phyloP scores from a whole-genome alignment of 2,113 vertebrate species.

The Peromyscus polionotus region DNA sequence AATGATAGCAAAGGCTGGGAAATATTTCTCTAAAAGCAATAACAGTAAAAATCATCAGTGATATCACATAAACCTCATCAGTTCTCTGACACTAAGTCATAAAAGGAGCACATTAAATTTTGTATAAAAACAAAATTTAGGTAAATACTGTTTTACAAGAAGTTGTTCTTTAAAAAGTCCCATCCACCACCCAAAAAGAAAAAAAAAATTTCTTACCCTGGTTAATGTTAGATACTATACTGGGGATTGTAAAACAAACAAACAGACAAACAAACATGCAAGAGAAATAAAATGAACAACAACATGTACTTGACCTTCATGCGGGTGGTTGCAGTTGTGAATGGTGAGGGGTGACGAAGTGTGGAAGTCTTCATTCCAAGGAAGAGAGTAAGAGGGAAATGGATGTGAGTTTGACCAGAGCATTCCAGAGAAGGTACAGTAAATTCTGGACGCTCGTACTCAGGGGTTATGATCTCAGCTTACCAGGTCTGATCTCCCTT shows the following conservation, averaged over 20 bases:
- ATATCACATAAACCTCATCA: background rate
- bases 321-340: background rate
- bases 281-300: background rate
- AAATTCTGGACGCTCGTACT: background rate
- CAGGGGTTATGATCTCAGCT: background rate
- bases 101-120: background rate
- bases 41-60: background rate
- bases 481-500: background rate
- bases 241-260: background rate
- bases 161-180: background rate
- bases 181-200: too few species aligned
- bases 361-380: rapidly evolving
- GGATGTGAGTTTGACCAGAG: background rate
- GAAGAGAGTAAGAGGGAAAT: background rate
- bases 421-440: background rate
- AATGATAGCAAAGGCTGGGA: background rate
- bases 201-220: background rate
- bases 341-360: background rate
- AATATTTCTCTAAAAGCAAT: background rate
- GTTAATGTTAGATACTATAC: background rate
- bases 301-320: background rate
- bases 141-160: background rate
- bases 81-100: background rate
- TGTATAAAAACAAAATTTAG: background rate
- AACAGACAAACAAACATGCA: background rate